Percentiles rank a stretch among this genome's conserved stretches.
Conservation (phyloP, 2,888 invertebrate genomes). For the Pemphredon lugubris region DNA sequence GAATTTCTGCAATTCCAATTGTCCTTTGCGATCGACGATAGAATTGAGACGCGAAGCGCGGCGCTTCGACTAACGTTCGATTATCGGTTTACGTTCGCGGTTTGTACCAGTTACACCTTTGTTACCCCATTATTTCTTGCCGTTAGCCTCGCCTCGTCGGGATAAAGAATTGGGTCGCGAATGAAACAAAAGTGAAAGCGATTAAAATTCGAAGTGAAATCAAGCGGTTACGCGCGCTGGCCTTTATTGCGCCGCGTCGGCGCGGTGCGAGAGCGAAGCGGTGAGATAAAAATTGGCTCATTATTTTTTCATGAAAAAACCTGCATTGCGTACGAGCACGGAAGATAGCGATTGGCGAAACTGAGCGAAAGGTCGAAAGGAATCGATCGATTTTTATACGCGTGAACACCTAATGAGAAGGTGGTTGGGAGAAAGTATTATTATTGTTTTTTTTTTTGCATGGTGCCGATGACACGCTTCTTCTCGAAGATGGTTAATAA, state of each 20-base stretch:
- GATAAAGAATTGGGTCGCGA: conserved; percentile 18
- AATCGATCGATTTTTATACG: conserved; percentile 38
- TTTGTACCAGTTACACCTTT: conserved; percentile 1
- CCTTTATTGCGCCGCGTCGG: conserved; percentile 25
- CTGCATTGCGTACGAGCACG: background rate
- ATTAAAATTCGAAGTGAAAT: conserved; percentile 28
- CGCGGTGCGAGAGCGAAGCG: background rate
- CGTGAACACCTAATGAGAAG: conserved; percentile 18
- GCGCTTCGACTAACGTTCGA: background rate
- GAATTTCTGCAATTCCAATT: no score
- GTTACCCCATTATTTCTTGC: conserved; percentile 31
- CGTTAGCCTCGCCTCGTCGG: conserved; percentile 36
- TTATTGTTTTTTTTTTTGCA: conserved; percentile 32
- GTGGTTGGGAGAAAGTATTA: conserved; percentile 46
- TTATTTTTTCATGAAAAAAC: conserved; percentile 31
- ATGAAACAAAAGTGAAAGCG: conserved; percentile 46
- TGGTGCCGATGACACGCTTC: conserved; percentile 29
- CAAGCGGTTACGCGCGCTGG: conserved; percentile 3
- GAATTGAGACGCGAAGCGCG: background rate
- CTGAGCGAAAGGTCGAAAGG: conserved; percentile 2
- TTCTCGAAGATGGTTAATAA: conserved; percentile 44
- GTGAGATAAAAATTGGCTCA: conserved; percentile 41
- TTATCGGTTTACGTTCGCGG: background rate
- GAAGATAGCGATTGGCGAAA: conserved; percentile 15
- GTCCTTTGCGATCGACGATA: no score